Base-by-base conservation (phyloP, 1,140 invertebrate species). In the Drosophila obscura region DNA sequence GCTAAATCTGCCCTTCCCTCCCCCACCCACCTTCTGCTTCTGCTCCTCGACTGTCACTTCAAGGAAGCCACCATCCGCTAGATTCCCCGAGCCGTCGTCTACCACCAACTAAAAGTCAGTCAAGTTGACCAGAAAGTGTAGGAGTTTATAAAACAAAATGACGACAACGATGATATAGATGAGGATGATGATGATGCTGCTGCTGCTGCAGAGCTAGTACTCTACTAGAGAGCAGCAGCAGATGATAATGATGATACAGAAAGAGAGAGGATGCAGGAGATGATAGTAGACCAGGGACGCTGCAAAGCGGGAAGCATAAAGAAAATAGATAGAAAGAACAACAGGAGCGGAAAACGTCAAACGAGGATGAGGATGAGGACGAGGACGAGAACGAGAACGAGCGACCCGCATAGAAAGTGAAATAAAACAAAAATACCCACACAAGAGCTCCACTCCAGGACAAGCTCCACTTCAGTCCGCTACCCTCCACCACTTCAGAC, bases 101-200 rank as follows among this genome's bases (percentile, higher is more conserved):
- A 13, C 35, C 35, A 64, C 72, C 77, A 82, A 83, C 83, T 82
- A 72, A 88, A 87, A 88, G 83, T 88, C 83, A 88, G 79, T 88
- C 83, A 88, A 88, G 83, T 88, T 88, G 83, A 83, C 83, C 83
- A 88, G 76, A 81, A 81, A 84, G 82, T 85, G 82, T 74, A 71
- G 68, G 69, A 88, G 83, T 88, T 88, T 88, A 88, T 88, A 82
- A 87, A 88, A 88, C 77, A 83, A 80, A 88, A 88, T 79, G 82
- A 82, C 64, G 66, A 77, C 63, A 80, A 72, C 50, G 61, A 48
- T 63, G 67, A 76, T 53, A 31, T 45, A 19, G 44, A 28, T 4
- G 26, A 26, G 19, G 46, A 15, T 24, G 59, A 51, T 24, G 72
- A 44, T 39, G 68, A 58, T 28, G 67, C 28, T 41, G 46, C 35